These are phyloP conservation scores for Tachypleus tridentatus DNA, from an alignment of 1,140 invertebrate species.

Conservation along the genomic window DNA sequence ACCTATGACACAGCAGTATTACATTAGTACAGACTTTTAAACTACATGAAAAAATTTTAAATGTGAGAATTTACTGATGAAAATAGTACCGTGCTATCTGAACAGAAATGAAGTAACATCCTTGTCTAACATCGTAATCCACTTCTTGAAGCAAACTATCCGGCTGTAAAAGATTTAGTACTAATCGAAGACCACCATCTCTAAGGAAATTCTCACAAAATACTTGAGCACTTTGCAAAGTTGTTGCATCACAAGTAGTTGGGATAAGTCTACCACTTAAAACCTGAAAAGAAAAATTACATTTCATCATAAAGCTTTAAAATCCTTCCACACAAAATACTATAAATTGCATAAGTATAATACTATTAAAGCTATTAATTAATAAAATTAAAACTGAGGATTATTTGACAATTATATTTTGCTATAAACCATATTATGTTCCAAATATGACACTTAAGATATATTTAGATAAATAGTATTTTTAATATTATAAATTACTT, in stretches of 20 bases:
- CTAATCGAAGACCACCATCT: conserved; percentile 36
- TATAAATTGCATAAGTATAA: not conserved
- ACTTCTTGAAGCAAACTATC: conserved; percentile 37
- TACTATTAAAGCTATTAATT: not conserved
- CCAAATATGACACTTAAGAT: no score
- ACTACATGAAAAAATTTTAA: no score
- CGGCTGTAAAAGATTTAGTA: conserved; percentile 38
- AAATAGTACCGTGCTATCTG: conserved; percentile 35
- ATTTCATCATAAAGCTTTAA: conserved; percentile 3
- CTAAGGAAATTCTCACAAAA: conserved; percentile 40
- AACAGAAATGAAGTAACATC: conserved; percentile 39
- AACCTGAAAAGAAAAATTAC: conserved; percentile 30
- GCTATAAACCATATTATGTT: no score
- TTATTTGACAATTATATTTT: no score
- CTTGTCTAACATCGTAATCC: conserved; percentile 40
- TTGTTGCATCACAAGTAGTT: conserved; percentile 30
- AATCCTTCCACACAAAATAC: not conserved
- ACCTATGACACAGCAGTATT: no score
- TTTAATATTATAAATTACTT: no score
- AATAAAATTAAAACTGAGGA: not conserved
- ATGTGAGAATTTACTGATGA: no score
- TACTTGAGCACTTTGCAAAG: conserved; percentile 30
- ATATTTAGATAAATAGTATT: no score
- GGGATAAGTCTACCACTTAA: conserved; percentile 41
- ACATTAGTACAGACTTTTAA: no score